A percentile compares a stretch with the other conserved stretches of the same genome.
These are phyloP conservation scores for Synanthedon formicaeformis DNA, from an alignment of 2,888 invertebrate genomes.

Conservation along the genomic window DNA sequence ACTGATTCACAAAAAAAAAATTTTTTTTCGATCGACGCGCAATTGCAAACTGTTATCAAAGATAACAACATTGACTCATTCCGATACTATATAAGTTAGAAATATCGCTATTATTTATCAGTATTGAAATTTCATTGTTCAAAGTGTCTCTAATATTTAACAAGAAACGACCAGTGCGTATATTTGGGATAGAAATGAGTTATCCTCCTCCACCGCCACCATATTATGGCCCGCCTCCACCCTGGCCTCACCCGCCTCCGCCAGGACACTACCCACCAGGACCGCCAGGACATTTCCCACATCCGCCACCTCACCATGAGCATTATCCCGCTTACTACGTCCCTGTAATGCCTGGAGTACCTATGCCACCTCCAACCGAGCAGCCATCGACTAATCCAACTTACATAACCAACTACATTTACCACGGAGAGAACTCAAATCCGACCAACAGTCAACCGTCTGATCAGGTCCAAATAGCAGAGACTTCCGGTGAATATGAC, in stretches of 20 bases:
- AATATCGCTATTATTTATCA: no score
- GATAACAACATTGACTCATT: no score
- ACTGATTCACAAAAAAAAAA: no score
- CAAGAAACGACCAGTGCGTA: no score
- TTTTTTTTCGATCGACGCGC: no score
- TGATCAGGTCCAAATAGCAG: conserved; percentile 37
- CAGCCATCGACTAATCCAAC: conserved; percentile 23
- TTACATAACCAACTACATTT: conserved; percentile 57
- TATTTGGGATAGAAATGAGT: neutral
- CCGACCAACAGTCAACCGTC: conserved; percentile 3
- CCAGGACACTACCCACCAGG: conserved; percentile 11
- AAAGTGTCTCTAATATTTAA: no score
- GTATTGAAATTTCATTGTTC: no score
- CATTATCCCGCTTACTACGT: conserved; percentile 29
- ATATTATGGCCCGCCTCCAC: conserved; percentile 10
- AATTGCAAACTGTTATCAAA: no score
- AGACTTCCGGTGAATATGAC: conserved; percentile 47
- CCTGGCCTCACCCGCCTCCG: conserved; percentile 10
- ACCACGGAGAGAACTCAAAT: conserved; percentile 40
- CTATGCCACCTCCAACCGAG: conserved; percentile 12
- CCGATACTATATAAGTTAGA: no score
- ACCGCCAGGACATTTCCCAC: conserved; percentile 21
- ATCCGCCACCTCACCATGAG: conserved; percentile 10
- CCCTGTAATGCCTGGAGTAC: conserved; percentile 43
- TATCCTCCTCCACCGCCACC: neutral